Evolutionary conservation across 2,888 invertebrate species (phyloP).

Genomic region (Cataglyphis livida): DNA sequence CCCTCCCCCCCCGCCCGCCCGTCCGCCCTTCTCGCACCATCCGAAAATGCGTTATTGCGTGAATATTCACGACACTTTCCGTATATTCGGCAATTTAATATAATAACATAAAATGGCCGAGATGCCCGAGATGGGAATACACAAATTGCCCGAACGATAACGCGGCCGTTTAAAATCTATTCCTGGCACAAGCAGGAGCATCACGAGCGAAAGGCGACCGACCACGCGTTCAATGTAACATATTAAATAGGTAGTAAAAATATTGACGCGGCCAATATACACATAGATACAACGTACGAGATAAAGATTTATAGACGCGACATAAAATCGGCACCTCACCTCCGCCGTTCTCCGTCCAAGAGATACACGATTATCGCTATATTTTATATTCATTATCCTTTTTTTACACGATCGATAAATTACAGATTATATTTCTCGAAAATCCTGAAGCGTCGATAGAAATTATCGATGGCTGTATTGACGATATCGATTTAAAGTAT

Average conservation of each 20-base stretch:
- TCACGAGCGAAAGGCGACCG: background rate
- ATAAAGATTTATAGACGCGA: background rate
- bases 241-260: background rate
- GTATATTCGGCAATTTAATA: background rate
- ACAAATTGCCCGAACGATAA: background rate
- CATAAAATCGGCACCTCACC: background rate
- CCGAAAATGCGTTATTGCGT: background rate
- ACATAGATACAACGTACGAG: background rate
- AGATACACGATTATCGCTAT: background rate
- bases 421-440: background rate
- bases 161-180: background rate
- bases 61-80: conserved; percentile 27
- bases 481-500: background rate
- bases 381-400: background rate
- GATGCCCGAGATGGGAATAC: background rate
- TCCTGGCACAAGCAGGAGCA: background rate
- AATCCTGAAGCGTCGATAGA: background rate
- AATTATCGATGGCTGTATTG: conserved; percentile 2
- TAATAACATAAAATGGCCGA: background rate
- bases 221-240: background rate
- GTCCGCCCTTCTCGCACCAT: background rate
- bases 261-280: background rate
- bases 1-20: no score
- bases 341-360: background rate
- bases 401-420: background rate